Percentiles rank a stretch among this genome's conserved stretches.
phyloP scores from a whole-genome alignment of 2,888 invertebrate species.

The Hypsopygia costalis region DNA sequence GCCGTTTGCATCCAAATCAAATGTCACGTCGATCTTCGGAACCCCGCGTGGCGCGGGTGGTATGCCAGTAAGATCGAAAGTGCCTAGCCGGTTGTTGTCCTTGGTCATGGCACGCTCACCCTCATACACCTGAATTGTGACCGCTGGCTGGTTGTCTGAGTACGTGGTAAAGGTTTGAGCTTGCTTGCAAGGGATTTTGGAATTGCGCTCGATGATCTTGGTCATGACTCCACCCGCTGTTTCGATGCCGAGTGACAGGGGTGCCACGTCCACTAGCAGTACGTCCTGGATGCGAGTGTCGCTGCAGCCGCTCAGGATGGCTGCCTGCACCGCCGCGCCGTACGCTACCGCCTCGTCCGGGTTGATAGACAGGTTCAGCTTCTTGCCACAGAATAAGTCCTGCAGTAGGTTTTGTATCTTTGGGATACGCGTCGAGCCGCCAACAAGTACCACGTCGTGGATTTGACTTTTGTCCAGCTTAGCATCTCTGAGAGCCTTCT shows the following conservation, averaged over 20 bases:
- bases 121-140: slow-evolving; percentile 84
- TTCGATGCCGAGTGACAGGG: slow-evolving; percentile 84
- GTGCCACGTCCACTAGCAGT: slow-evolving; percentile 72
- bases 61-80: slow-evolving; percentile 80
- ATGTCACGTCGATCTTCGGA: slow-evolving; percentile 82
- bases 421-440: slow-evolving; percentile 87
- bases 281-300: slow-evolving; percentile 84
- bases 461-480: slow-evolving; percentile 85
- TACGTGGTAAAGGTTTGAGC: slow-evolving; percentile 86
- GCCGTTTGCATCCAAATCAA: slow-evolving; percentile 85
- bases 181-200: slow-evolving; percentile 83
- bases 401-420: slow-evolving; percentile 85
- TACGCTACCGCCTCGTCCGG: slow-evolving; percentile 88
- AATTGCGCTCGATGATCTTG: slow-evolving; percentile 84
- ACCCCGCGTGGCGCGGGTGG: slow-evolving; percentile 82
- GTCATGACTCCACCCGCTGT: slow-evolving; percentile 87
- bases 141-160: slow-evolving; percentile 86
- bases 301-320: slow-evolving; percentile 83
- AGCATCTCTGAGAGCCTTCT: slow-evolving; percentile 85
- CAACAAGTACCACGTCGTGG: slow-evolving; percentile 87
- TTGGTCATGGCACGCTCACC: slow-evolving; percentile 87
- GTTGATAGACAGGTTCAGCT: slow-evolving; percentile 84
- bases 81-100: slow-evolving; percentile 83
- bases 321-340: slow-evolving; percentile 85
- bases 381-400: slow-evolving; percentile 84